Percentiles rank a stretch among this genome's conserved stretches.
phyloP scores from a whole-genome alignment of 2,888 invertebrate species.

The Cataglyphis rosenhaueri region DNA sequence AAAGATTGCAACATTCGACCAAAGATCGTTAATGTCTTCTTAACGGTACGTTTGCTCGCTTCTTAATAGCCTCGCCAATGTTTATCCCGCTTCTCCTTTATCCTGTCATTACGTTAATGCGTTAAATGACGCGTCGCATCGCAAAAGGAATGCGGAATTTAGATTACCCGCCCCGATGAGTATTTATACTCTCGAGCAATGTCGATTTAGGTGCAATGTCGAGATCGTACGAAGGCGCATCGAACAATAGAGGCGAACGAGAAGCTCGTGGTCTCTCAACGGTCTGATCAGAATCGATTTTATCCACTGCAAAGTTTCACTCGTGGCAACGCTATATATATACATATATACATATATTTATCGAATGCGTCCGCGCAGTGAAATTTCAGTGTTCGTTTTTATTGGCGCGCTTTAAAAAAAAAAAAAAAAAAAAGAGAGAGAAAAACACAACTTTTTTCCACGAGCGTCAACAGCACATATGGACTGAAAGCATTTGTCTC shows the following conservation, averaged over 20 bases:
- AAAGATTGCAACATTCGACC: not conserved
- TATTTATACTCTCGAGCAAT: not conserved
- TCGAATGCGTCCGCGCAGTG: not conserved
- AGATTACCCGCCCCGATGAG: constrained; percentile 13
- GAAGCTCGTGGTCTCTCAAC: not conserved
- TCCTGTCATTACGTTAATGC: constrained; percentile 23
- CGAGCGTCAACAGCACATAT: not conserved
- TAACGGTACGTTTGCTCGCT: constrained; percentile 1
- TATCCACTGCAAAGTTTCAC: constrained; percentile 15
- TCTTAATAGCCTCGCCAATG: constrained; percentile 5
- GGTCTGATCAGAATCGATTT: constrained; percentile 31
- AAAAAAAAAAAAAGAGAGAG: not conserved
- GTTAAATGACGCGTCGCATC: constrained; percentile 35
- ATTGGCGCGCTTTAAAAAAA: not conserved
- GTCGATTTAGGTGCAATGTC: constrained; percentile 15
- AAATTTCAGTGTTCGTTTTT: constrained; percentile 26
- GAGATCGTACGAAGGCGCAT: not conserved
- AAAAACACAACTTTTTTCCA: not conserved
- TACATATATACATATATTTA: too few relatives aligned
- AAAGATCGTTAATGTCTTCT: constrained; percentile 10
- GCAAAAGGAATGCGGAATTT: constrained; percentile 1
- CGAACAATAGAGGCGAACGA: not conserved
- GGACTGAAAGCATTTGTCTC: not conserved
- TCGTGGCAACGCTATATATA: not conserved
- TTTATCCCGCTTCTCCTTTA: not conserved